Conservation (phyloP, 2,113 vertebrate genomes). For the Lasiurus cinereus region DNA sequence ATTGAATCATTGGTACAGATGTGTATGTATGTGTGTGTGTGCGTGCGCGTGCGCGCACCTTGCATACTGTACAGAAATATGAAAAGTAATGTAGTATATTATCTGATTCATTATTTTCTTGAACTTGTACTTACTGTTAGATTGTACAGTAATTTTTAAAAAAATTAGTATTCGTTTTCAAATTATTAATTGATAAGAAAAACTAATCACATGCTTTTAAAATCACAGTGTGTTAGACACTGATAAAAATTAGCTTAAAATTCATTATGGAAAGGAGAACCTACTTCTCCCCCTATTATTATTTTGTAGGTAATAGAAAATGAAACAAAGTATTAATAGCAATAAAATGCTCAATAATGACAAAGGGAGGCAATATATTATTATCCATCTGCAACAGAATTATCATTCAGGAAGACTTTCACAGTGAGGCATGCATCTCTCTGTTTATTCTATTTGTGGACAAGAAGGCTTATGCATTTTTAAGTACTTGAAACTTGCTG, state of each 20-base stretch:
- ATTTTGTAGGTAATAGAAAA: conserved; percentile 69
- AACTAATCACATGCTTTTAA: conserved; percentile 40
- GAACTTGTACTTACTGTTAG: neutral
- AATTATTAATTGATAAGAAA: conserved; percentile 14
- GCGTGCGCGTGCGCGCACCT: rapidly evolving
- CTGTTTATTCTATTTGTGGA: conserved; percentile 71
- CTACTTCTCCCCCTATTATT: neutral
- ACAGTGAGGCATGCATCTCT: conserved; percentile 51
- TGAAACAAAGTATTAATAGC: conserved; percentile 72
- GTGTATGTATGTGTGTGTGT: neutral
- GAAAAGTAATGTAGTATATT: neutral
- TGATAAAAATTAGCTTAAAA: conserved; percentile 65
- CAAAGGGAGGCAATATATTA: conserved; percentile 70
- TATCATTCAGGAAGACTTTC: conserved; percentile 72
- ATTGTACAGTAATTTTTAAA: neutral
- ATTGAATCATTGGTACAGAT: neutral
- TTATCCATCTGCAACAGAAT: conserved; percentile 77
- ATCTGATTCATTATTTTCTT: conserved; percentile 39
- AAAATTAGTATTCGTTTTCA: conserved; percentile 51
- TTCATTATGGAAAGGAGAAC: conserved; percentile 16
- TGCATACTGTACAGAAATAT: neutral
- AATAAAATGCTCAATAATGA: conserved; percentile 57
- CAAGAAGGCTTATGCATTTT: conserved; percentile 70
- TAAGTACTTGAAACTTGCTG: conserved; percentile 78
- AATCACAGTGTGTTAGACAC: neutral